Base-by-base conservation (phyloP, 2,888 invertebrate genomes). In the Cryptus armator region DNA sequence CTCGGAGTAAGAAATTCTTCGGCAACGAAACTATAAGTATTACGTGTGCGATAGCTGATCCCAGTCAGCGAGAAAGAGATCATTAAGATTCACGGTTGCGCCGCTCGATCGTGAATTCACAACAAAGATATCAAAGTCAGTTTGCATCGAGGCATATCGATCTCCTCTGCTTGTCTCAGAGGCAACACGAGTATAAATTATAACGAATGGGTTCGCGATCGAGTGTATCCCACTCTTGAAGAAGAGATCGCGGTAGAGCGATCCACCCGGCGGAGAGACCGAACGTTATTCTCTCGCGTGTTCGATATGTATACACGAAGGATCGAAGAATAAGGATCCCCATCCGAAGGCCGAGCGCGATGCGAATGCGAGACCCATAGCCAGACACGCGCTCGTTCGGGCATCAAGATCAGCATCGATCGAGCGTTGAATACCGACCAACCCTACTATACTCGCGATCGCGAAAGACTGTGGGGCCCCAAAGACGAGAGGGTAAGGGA, bases 361-460 rank as follows among this genome's bases (percentile, higher is more conserved):
- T 64, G 74, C 56, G 74, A 32, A 48, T 44, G 44, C 44, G 24
- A 29, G 68, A 37, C 5, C 5, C 37, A 9, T 46, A 68, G 72
- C 56, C 43, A 56, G 72, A 78, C 46, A 62, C 44, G 76, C 66
- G 82, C 66, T 46, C 48, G 64, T 48, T 32, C 44, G 64, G 64
- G 48, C 75, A 64, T 75, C 77, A 56, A 59, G 56, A 77, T 77
- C 67, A 75, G 68, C 77, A 66, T 56, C 82, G 82, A 82, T 82
- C 77, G 82, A 46, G n/a, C 82, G 53, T 46, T 19, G 76, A 77
- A 71, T 66, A 44, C 74, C 62, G 44, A 82, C 78, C 37, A 37
- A 37, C 37, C n/a, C 53, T 24, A 68, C 44, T n/a, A 44, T 6
- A n/a, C 74, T 59, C 6, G 62, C 78, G 72, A 83, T 68, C 78